Evolutionary conservation across 37 sponge, comb jelly and placozoan species (phyloP), one percentile per base, ranked within the genome.

Genomic region (Beroe ovata): DNA sequence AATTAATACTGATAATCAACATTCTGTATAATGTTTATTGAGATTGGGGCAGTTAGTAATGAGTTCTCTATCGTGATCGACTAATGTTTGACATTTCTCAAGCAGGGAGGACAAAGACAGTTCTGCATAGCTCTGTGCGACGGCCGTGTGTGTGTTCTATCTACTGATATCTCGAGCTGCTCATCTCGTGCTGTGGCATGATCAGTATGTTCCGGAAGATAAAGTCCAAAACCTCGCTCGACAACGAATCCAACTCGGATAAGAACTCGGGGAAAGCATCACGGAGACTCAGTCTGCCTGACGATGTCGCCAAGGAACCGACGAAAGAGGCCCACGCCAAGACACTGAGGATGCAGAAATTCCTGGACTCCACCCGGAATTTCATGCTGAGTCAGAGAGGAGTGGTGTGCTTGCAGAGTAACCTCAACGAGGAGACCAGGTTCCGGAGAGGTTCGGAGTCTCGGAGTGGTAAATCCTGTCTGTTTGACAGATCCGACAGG

Each of bases 291-390:
- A 25, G 32, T 30, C 69, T 66, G 30, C 69, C 69, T 19, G 69
- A 66, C 35, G 69, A 66, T 18, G 69, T 66, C 16, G 69, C 36
- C 18, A 30, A 29, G 36, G 30, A 30, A 1, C 18, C 69, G 32
- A 66, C 25, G 36, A 66, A 66, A 37, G 69, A 33, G 35, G 69
- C 69, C 35, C 35, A 26, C 16, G 69, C 25, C 16, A 25, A 66
- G 47, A 77, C 84, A 2, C 26, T 35, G 1, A 33, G 84, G 47
- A 77, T 77, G 84, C 26, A 35, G 47, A 77, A 77, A 54, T 77
- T 77, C 38, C 84, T 77, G 84, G 84, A 77, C 8, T 77, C 84
- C 22, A 77, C 84, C 47, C 26, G 33, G 8, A 39, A 77, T 54
- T 77, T 77, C 84, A 6, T 77, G 28, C 42, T 32, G 38, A 77